Conservation (phyloP, 2,113 vertebrate species). For the Climacteris rufus region DNA sequence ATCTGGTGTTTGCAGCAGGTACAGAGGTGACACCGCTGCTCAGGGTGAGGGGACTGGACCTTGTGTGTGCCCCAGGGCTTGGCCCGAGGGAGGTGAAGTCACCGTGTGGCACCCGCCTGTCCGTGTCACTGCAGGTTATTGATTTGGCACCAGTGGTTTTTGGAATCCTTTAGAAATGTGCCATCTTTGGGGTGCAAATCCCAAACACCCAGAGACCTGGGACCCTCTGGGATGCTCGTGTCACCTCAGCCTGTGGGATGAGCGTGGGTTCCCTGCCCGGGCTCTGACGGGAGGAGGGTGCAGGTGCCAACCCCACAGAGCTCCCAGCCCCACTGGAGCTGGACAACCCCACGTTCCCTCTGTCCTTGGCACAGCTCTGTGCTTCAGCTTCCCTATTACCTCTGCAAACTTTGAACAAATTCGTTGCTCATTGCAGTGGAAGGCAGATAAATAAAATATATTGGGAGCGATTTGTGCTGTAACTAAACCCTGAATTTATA, state of each 20-base stretch:
- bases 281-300: too few species aligned
- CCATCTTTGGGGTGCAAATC: too few species aligned
- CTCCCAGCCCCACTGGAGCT: neutral
- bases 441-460: conserved; percentile 59
- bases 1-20: neutral
- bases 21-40: neutral
- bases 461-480: conserved; percentile 48
- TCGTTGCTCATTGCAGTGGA: conserved; percentile 15
- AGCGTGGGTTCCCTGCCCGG: too few species aligned
- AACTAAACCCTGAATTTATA: conserved; percentile 14
- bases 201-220: too few species aligned
- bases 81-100: too few species aligned
- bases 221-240: too few species aligned
- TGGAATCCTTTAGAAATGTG: too few species aligned
- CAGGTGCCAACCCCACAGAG: neutral
- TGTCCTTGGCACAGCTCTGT: neutral
- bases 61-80: too few species aligned
- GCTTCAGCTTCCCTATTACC: neutral
- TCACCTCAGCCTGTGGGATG: too few species aligned
- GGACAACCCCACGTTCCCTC: fast-evolving
- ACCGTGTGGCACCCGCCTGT: too few species aligned
- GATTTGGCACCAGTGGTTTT: too few species aligned
- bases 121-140: too few species aligned
- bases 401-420: neutral
- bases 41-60: neutral